Evolutionary conservation across 2,113 vertebrate genomes (phyloP).

Genomic region (Danionella cerebrum): DNA sequence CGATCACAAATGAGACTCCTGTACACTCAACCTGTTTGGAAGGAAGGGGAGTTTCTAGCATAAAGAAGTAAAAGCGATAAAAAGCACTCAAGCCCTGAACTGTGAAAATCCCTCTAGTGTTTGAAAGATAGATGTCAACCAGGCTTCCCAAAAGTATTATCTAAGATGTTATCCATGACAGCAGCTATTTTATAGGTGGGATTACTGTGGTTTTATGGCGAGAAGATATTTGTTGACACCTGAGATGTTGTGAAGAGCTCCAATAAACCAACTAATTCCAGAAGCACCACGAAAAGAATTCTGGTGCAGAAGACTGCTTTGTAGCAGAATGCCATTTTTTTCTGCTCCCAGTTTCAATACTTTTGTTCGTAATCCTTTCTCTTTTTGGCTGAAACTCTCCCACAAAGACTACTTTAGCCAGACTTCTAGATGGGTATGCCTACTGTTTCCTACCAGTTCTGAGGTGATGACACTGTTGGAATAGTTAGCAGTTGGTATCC

Average conservation of each 20-base stretch:
- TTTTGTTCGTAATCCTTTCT: no score
- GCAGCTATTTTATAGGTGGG: conserved; percentile 54
- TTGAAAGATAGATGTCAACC: conserved; percentile 47
- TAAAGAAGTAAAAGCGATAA: conserved; percentile 47
- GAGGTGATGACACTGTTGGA: no score
- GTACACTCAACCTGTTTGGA: conserved; percentile 39
- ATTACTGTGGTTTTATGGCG: conserved; percentile 56
- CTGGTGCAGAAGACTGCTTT: neutral
- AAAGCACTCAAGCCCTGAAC: conserved; percentile 51
- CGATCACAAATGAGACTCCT: conserved; percentile 21
- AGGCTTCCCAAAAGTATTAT: conserved; percentile 49
- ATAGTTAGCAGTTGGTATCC: no score
- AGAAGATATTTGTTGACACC: conserved; percentile 61
- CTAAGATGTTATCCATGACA: conserved; percentile 57
- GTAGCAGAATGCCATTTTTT: no score
- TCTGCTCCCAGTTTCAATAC: no score
- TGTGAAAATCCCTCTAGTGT: conserved; percentile 53
- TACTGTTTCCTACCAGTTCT: no score
- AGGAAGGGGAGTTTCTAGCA: no score
- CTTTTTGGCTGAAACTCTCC: no score
- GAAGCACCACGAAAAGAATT: neutral
- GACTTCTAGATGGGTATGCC: no score
- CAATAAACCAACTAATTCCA: neutral
- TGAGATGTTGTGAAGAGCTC: conserved; percentile 49
- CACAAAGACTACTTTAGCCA: no score